phyloP scores from a whole-genome alignment of 2,113 vertebrate genomes.

The Cisticola juncidis region DNA sequence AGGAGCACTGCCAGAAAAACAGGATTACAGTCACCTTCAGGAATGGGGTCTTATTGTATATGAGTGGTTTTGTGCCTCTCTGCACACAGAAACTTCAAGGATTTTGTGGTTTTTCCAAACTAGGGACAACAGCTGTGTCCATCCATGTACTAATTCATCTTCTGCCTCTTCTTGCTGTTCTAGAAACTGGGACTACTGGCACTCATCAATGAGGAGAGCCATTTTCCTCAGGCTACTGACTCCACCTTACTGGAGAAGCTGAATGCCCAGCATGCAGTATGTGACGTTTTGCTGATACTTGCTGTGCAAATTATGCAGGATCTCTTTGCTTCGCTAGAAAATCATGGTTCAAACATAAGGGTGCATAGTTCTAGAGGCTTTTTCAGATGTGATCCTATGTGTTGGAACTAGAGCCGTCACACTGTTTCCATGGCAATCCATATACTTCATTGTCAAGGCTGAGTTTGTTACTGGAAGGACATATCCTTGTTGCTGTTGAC shows the following conservation, averaged over 20 bases:
- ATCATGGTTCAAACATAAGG: not conserved
- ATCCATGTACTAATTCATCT: not conserved
- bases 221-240: conserved; percentile 96
- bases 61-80: not conserved
- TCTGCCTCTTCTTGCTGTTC: not conserved
- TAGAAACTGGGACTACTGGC: conserved; percentile 96
- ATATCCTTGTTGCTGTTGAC: not conserved
- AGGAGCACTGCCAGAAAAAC: not conserved
- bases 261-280: conserved; percentile 90
- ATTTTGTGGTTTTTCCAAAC: not conserved
- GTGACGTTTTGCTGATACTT: conserved; percentile 9
- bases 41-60: not conserved
- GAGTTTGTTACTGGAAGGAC: not conserved
- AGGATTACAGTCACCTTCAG: not conserved
- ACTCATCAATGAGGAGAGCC: conserved; percentile 96
- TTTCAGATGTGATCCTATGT: not conserved
- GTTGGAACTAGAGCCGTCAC: too few relatives aligned
- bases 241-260: conserved; percentile 91
- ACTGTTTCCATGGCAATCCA: not conserved
- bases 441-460: not conserved
- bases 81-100: not conserved
- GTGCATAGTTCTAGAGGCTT: not conserved
- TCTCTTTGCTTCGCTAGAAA: not conserved
- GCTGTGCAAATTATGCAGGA: not conserved
- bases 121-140: not conserved